Base-by-base conservation (phyloP, 2,888 invertebrate genomes). In the Deilephila porcellus region DNA sequence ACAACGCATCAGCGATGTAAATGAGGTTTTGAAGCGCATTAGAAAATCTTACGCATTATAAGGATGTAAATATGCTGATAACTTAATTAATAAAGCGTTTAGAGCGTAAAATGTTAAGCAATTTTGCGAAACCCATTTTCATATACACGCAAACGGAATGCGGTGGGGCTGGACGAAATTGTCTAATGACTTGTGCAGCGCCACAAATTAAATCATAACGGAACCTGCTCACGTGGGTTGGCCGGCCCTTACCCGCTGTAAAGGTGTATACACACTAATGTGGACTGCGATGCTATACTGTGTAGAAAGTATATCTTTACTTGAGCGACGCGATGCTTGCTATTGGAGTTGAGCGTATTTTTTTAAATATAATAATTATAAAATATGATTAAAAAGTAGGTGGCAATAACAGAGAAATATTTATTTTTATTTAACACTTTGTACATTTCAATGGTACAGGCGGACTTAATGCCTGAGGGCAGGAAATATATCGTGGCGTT, bases 191-290 rank as follows among this genome's bases (percentile, higher is more conserved):
- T 45, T 45, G 71, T 45, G 17, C 60, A 45, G 60, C 37, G 45
- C 71, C 37, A 60, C 59, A 77, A 79, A 79, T 76, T 76, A 77
- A 78, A 77, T 75, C 75, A 78, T 83, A 83, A 82, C 82, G 82
- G 83, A 77, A 81, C 81, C n/a, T 72, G 62, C 74, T 64, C 72
- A 79, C 81, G 84, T 84, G 82, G 83, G 83, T 71, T 60, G 60
- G 34, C 56, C 56, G 56, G 20, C 37, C 37, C 37, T 64, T 14
- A 64, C 60, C 29, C 29, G 60, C 14, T 45, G 11, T 45, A 45
- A 45, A 45, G 45, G 45, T 14, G 14, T 45, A 14, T 45, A 45
- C 45, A 45, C 45, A 45, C 11, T 45, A 4, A 45, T 14, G 0
- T 14, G 3, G 45, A 45, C 11, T 14, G 45, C 45, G 45, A 45